phyloP scores from a whole-genome alignment of 2,113 vertebrate species.

The Lethenteron camtschaticum region DNA sequence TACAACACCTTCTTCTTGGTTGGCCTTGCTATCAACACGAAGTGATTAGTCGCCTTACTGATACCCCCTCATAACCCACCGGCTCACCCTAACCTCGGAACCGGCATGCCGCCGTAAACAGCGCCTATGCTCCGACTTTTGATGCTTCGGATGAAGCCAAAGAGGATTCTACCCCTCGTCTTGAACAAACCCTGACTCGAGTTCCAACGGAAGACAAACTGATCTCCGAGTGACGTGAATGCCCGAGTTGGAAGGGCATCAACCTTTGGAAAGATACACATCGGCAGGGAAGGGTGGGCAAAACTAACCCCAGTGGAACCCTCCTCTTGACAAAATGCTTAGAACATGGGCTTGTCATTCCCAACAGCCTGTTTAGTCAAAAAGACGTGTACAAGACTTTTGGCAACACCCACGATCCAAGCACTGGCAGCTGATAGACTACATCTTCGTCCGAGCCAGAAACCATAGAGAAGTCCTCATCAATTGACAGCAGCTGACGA shows the following conservation, averaged over 20 bases:
- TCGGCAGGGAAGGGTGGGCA: conserved; percentile 8
- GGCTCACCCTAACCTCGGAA: background rate
- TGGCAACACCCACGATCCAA: conserved; percentile 8
- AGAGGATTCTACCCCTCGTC: background rate
- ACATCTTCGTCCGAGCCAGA: background rate
- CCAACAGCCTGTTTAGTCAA: conserved; percentile 9
- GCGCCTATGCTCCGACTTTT: background rate
- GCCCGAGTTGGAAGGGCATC: conserved; percentile 5
- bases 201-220: background rate
- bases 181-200: background rate
- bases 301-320: conserved; percentile 10
- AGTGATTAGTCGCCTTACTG: too few relatives aligned
- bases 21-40: too few relatives aligned
- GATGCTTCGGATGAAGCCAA: background rate
- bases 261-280: conserved; percentile 6
- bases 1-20: too few relatives aligned
- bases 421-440: background rate
- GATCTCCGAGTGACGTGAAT: conserved; percentile 7
- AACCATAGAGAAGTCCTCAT: conserved; percentile 3
- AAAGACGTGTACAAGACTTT: conserved; percentile 8
- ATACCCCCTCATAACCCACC: background rate
- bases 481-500: background rate
- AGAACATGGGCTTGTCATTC: conserved; percentile 8
- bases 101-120: background rate
- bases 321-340: conserved; percentile 8